phyloP scores from a whole-genome alignment of 2,113 vertebrate genomes.

The Petroica traversi region DNA sequence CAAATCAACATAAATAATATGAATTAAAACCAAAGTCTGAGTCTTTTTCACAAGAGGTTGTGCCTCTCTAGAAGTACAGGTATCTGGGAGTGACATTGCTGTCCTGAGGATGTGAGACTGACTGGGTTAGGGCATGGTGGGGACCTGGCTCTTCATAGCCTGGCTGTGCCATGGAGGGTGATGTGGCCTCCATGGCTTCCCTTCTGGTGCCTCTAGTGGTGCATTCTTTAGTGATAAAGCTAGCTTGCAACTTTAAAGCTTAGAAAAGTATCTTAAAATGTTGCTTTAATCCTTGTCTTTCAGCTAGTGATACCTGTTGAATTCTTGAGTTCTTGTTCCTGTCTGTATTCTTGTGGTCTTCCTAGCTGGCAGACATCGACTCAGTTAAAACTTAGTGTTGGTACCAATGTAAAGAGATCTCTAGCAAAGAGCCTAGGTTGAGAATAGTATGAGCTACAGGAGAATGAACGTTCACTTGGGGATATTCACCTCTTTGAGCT shows the following conservation, averaged over 20 bases:
- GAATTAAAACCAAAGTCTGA: neutral
- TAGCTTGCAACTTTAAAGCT: neutral
- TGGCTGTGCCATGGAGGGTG: neutral
- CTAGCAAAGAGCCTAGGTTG: neutral
- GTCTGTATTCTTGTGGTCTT: neutral
- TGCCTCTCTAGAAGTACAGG: neutral
- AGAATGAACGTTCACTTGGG: neutral
- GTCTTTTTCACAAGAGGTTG: neutral
- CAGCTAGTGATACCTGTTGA: neutral
- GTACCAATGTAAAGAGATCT: neutral
- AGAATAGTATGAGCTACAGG: neutral
- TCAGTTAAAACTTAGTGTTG: neutral
- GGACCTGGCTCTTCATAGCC: rapidly evolving
- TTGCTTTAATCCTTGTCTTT: neutral
- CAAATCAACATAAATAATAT: neutral
- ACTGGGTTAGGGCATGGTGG: rapidly evolving
- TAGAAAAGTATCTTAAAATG: neutral
- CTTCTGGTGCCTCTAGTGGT: neutral
- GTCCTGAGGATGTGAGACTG: neutral
- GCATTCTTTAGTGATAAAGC: neutral
- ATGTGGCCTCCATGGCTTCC: rapidly evolving
- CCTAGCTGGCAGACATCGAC: neutral
- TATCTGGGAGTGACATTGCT: neutral
- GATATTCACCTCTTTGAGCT: neutral
- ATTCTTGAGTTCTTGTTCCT: neutral